Evolutionary conservation across 2,888 invertebrate species (phyloP).

Genomic region (Gandaritis pyraliata): DNA sequence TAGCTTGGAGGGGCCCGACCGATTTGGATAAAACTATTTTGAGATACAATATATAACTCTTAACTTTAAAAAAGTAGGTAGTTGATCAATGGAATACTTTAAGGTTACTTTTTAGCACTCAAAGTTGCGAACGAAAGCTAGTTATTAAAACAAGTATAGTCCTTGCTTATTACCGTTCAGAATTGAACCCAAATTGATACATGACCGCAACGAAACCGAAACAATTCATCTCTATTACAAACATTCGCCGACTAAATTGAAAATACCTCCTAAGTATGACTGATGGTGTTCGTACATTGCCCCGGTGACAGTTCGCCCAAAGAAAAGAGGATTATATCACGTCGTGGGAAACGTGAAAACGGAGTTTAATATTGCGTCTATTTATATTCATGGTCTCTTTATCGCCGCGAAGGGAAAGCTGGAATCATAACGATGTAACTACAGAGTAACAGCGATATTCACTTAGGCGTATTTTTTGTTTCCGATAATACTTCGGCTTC

Average conservation of each 20-base stretch:
- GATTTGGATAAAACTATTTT: too few relatives aligned
- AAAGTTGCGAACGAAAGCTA: too few relatives aligned
- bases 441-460: constrained; percentile 72
- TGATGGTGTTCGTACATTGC: constrained; percentile 74
- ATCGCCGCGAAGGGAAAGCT: constrained; percentile 63
- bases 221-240: constrained; percentile 79
- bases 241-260: constrained; percentile 78
- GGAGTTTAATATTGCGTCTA: constrained; percentile 77
- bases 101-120: too few relatives aligned
- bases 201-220: constrained; percentile 54
- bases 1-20: too few relatives aligned
- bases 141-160: too few relatives aligned
- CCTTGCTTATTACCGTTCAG: too few relatives aligned
- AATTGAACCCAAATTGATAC: constrained; percentile 57
- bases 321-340: constrained; percentile 79
- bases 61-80: too few relatives aligned
- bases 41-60: too few relatives aligned
- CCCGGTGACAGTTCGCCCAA: constrained; percentile 72
- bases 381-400: constrained; percentile 79
- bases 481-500: constrained; percentile 44
- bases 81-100: too few relatives aligned
- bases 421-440: constrained; percentile 70
- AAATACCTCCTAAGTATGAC: constrained; percentile 82
- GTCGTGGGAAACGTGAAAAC: constrained; percentile 55
- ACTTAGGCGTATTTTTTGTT: constrained; percentile 68